phyloP scores from a whole-genome alignment of 2,888 invertebrate genomes.

The Thera britannica region DNA sequence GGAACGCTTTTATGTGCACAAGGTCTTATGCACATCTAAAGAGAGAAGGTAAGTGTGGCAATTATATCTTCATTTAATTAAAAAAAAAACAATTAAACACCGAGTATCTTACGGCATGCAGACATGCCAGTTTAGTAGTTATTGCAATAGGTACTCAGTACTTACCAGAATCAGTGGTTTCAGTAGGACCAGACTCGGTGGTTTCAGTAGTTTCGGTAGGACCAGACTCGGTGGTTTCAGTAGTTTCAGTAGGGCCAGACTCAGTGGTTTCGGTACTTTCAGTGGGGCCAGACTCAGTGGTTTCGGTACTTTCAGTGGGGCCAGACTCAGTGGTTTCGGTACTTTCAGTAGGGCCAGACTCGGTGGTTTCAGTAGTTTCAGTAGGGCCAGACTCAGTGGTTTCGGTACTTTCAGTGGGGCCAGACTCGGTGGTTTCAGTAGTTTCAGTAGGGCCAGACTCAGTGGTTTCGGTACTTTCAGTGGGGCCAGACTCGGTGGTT shows the following conservation, averaged over 20 bases:
- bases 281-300: conserved; percentile 21
- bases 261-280: conserved; percentile 16
- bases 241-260: conserved; percentile 19
- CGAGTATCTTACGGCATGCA: no score
- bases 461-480: background rate
- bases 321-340: conserved; percentile 28
- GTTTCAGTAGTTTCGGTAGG: conserved; percentile 22
- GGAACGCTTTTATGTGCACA: no score
- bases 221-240: conserved; percentile 24
- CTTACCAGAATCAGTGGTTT: conserved; percentile 16
- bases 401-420: conserved; percentile 18
- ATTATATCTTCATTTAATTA: no score
- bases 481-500: background rate
- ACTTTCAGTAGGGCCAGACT: conserved; percentile 32
- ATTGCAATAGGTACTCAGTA: background rate
- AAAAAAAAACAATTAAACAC: no score
- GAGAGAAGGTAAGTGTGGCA: no score
- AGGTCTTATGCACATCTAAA: no score
- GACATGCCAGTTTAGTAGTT: background rate
- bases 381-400: no score
- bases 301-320: conserved; percentile 15
- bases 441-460: conserved; percentile 13
- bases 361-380: conserved; percentile 19
- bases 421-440: conserved; percentile 33
- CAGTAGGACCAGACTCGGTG: conserved; percentile 12